phyloP scores from a whole-genome alignment of 1,140 invertebrate genomes.

The Ephestia elutella region DNA sequence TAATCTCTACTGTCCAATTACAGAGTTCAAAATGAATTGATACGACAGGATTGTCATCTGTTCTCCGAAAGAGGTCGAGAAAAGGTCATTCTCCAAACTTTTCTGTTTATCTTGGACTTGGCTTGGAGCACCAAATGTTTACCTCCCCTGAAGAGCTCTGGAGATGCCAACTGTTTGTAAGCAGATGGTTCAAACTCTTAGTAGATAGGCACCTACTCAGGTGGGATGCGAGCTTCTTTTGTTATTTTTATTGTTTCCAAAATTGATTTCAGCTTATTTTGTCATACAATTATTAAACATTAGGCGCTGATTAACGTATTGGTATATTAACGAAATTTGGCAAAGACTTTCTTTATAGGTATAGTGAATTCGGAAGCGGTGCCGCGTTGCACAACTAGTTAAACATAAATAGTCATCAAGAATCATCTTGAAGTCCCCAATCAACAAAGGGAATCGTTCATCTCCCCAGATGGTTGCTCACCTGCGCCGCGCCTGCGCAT shows the following conservation, averaged over 20 bases:
- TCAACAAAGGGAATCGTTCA: too few species aligned
- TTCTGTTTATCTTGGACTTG: neutral
- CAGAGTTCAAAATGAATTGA: neutral
- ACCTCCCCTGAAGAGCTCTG: neutral
- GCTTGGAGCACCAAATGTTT: neutral
- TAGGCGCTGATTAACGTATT: too few species aligned
- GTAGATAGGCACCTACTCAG: neutral
- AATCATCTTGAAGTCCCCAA: too few species aligned
- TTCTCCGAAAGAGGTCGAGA: neutral
- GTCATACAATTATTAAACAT: too few species aligned
- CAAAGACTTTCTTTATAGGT: too few species aligned
- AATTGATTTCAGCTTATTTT: too few species aligned
- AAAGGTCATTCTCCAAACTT: conserved; percentile 2
- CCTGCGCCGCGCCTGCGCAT: conserved; percentile 21
- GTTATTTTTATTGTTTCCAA: neutral
- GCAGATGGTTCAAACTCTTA: neutral
- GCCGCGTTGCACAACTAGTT: too few species aligned
- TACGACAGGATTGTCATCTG: neutral
- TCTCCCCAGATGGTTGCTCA: neutral
- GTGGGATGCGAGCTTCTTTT: neutral
- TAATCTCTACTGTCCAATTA: neutral
- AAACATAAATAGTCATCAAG: too few species aligned
- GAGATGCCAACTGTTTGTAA: neutral
- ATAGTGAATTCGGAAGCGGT: too few species aligned
- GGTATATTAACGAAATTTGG: too few species aligned